Conservation (phyloP, 2,888 invertebrate species). For the Ryuthela nishihirai region DNA sequence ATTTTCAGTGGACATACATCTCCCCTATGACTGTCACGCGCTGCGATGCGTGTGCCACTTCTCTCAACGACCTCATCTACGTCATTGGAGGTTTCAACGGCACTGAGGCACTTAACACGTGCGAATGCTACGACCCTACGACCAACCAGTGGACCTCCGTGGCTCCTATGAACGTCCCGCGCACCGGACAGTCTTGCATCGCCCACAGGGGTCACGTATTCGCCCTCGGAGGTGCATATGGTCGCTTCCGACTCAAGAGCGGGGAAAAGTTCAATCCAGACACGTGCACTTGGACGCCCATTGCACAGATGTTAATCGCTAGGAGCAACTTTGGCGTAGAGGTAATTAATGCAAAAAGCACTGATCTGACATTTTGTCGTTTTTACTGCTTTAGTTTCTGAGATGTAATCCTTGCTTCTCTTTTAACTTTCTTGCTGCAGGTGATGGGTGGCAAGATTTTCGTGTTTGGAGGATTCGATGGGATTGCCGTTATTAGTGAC, state of each 20-base stretch:
- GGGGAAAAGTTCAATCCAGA: too few relatives aligned
- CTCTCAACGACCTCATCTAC: slow-evolving; percentile 62
- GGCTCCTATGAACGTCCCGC: slow-evolving; percentile 63
- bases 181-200: slow-evolving; percentile 73
- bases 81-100: slow-evolving; percentile 79
- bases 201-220: slow-evolving; percentile 65
- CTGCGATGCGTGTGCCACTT: slow-evolving; percentile 72
- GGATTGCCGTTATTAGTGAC: too few relatives aligned
- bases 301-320: too few relatives aligned
- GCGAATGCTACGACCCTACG: slow-evolving; percentile 72
- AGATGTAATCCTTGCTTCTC: too few relatives aligned
- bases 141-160: slow-evolving; percentile 64
- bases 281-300: too few relatives aligned
- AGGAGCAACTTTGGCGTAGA: too few relatives aligned
- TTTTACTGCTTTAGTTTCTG: too few relatives aligned
- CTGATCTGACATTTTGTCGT: too few relatives aligned
- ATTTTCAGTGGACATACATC: slow-evolving; percentile 51
- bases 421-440: too few relatives aligned
- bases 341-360: too few relatives aligned
- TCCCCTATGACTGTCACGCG: slow-evolving; percentile 59
- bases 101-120: slow-evolving; percentile 66
- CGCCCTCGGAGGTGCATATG: slow-evolving; percentile 77
- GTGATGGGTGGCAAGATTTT: too few relatives aligned
- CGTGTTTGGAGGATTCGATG: too few relatives aligned
- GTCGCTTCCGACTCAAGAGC: slow-evolving; percentile 64